A percentile compares a stretch with the other conserved stretches of the same genome.
Conservation (phyloP, 2,888 invertebrate genomes). For the Oligia strigilis region DNA sequence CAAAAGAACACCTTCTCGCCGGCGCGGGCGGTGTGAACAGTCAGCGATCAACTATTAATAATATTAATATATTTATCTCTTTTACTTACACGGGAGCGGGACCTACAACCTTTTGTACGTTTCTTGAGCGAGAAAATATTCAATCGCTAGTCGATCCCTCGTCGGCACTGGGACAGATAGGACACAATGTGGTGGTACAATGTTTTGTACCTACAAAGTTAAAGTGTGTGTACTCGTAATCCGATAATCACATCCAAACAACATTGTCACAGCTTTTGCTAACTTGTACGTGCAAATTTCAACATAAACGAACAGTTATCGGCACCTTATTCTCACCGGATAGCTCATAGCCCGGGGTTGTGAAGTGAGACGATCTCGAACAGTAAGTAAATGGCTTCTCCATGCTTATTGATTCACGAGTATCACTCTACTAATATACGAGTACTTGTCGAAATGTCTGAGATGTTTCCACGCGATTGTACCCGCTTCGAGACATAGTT, state of each 20-base stretch:
- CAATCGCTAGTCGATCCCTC: background rate
- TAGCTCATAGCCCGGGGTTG: slow-evolving; percentile 30
- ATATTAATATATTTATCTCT: background rate
- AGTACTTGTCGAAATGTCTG: slow-evolving; percentile 40
- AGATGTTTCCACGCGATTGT: slow-evolving; percentile 31
- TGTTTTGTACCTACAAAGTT: background rate
- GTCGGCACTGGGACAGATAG: background rate
- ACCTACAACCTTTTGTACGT: background rate
- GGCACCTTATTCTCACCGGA: slow-evolving; percentile 35
- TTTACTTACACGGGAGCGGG: background rate
- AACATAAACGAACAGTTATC: slow-evolving; percentile 32
- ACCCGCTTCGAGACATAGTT: background rate
- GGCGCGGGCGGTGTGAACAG: no score
- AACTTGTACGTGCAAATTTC: slow-evolving; percentile 11
- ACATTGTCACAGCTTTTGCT: slow-evolving; percentile 11
- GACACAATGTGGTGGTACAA: no score
- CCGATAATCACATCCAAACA: background rate
- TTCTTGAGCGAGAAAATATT: background rate
- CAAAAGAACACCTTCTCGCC: no score
- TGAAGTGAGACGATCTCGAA: slow-evolving; percentile 25
- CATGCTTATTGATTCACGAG: slow-evolving; percentile 45
- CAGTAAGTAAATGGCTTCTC: slow-evolving; percentile 38
- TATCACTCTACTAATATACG: slow-evolving; percentile 26
- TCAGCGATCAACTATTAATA: background rate
- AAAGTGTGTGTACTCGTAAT: background rate